Evolutionary conservation across 2,888 invertebrate species (phyloP), one percentile per base, ranked within the genome.

Genomic region (Coelinius sp.): DNA sequence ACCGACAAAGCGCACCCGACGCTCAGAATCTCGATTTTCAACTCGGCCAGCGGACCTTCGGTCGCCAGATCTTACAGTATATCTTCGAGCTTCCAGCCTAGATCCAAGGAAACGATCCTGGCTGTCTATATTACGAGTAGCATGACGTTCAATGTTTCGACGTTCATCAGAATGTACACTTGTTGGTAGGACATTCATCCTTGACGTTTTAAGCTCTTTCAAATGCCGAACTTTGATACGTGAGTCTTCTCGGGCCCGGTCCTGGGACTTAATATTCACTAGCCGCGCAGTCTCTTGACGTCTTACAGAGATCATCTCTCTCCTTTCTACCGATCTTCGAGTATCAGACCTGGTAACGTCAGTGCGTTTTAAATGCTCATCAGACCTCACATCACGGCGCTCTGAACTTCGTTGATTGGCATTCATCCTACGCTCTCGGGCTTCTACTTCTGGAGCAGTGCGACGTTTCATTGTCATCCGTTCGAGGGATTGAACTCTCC

Each of bases 311-410:
- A 49, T n/a, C 0, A 24, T 25, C n/a, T 68, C 71, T 10, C 71
- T 66, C 35, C 72, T 72, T 67, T 69, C 69, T 17, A 14, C 24
- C 63, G 68, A 64, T 41, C 52, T 2, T 0, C 35, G 53, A n/a
- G 24, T 6, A 6, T n/a, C 14, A 12, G 25, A 53, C 17, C 14
- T 56, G n/a, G 17, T n/a, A 5, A 14, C 17, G 2, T 17, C 17
- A 1, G 44, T n/a, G 44, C 44, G 44, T 44, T 44, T n/a, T n/a
- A 44, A 2, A 5, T n/a, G 56, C n/a, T n/a, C 6, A n/a, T 56
- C 56, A 56, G 56, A 25, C 14, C 27, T 12, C 5, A 14, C 14
- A 12, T 24, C 52, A 20, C 20, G 52, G 5, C 27, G 56, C 14
- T 56, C 56, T 1, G 27, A 25, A 12, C n/a, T 56, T n/a, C n/a